These are phyloP conservation scores for Zygogramma bicolorata DNA, from an alignment of 2,888 invertebrate genomes.

Conservation along the genomic window DNA sequence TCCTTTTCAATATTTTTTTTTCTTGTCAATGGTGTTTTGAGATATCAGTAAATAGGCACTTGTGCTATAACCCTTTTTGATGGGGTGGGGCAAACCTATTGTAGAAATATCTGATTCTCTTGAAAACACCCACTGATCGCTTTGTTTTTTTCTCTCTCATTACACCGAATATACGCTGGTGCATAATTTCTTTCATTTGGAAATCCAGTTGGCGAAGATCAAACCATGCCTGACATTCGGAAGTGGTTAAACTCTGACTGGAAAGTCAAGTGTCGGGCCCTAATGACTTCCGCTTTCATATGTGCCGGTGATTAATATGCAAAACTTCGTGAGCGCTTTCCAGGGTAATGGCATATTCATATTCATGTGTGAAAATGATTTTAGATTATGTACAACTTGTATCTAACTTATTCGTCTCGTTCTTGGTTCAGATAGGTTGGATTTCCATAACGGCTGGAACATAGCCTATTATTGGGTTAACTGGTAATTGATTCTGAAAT, in stretches of 20 bases:
- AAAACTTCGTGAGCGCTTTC: neutral
- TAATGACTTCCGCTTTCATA: neutral
- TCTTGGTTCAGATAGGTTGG: neutral
- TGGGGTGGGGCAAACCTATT: too few species aligned
- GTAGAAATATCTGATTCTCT: too few species aligned
- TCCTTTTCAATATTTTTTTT: too few species aligned
- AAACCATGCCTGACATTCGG: neutral
- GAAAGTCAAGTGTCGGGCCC: neutral
- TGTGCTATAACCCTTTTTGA: too few species aligned
- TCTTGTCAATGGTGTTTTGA: too few species aligned
- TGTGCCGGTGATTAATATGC: neutral
- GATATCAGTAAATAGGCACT: too few species aligned
- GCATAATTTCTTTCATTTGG: neutral
- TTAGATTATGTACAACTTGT: neutral
- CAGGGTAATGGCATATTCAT: slow-evolving; percentile 1
- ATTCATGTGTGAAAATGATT: slow-evolving; percentile 1
- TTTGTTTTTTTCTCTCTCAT: too few species aligned
- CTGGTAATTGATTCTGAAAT: neutral
- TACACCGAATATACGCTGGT: too few species aligned
- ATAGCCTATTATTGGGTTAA: neutral
- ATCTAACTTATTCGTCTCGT: neutral
- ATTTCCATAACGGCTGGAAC: neutral
- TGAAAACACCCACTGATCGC: too few species aligned
- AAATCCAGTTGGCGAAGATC: neutral
- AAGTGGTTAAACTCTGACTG: neutral